Evolutionary conservation across 2,888 invertebrate genomes (phyloP).

Genomic region (Blera fallax): DNA sequence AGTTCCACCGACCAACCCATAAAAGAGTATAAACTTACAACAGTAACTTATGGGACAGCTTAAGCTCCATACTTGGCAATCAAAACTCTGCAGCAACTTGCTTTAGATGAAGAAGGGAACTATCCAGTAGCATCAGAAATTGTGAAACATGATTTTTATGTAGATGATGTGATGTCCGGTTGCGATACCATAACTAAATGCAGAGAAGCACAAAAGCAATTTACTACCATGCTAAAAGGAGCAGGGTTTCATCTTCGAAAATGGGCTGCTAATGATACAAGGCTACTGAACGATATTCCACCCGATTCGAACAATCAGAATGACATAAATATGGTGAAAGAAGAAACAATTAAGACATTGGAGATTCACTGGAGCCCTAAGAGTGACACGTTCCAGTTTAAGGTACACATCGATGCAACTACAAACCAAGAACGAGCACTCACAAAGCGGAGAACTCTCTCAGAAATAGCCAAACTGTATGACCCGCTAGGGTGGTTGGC

Average conservation of each 20-base stretch:
- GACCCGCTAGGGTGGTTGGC: constrained; percentile 12
- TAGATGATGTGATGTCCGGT: constrained; percentile 9
- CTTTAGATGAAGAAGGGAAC: not conserved
- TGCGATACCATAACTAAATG: not conserved
- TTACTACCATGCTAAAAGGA: not conserved
- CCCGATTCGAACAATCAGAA: not conserved
- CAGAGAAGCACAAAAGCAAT: not conserved
- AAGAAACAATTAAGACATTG: constrained; percentile 33
- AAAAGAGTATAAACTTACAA: constrained; percentile 19
- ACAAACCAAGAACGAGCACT: no score
- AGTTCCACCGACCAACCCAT: no score
- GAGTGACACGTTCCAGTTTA: constrained; percentile 15
- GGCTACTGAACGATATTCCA: not conserved
- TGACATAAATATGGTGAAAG: not conserved
- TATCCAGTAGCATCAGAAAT: constrained; percentile 17
- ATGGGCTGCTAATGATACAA: constrained; percentile 7
- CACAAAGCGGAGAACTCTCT: constrained; percentile 8
- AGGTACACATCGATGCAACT: not conserved
- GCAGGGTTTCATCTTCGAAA: constrained; percentile 16
- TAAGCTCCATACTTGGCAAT: constrained; percentile 32
- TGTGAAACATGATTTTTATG: constrained; percentile 13
- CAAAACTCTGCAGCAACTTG: constrained; percentile 31
- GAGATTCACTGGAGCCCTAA: constrained; percentile 29
- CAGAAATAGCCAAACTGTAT: not conserved
- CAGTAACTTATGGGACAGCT: constrained; percentile 29